These are phyloP conservation scores for Trichonephila inaurata DNA, from an alignment of 1,140 invertebrate species.

Conservation along the genomic window DNA sequence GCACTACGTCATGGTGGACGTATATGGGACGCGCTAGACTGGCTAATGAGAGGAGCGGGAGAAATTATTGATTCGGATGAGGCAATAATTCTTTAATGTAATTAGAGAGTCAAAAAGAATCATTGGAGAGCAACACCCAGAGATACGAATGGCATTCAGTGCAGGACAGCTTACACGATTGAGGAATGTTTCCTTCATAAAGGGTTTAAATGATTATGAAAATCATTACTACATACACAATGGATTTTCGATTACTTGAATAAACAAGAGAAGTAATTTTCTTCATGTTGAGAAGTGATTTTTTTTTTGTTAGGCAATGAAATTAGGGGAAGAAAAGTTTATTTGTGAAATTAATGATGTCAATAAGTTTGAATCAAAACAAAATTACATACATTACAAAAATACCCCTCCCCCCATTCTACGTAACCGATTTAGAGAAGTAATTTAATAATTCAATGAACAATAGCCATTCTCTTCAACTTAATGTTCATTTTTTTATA, in stretches of 20 bases:
- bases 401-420: too few relatives aligned
- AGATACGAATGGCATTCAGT: not conserved
- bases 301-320: too few relatives aligned
- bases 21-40: conserved; percentile 5
- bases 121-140: not conserved
- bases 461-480: too few relatives aligned
- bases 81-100: conserved; percentile 6
- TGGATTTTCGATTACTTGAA: not conserved
- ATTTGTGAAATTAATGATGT: too few relatives aligned
- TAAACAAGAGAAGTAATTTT: too few relatives aligned
- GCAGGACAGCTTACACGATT: not conserved
- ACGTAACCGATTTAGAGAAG: too few relatives aligned
- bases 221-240: not conserved
- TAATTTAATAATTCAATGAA: too few relatives aligned
- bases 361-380: too few relatives aligned
- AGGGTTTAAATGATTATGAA: not conserved
- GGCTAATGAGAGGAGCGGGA: conserved; percentile 16
- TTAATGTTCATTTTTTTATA: too few relatives aligned
- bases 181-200: not conserved
- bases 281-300: too few relatives aligned
- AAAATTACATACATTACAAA: too few relatives aligned
- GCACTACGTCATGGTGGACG: conserved; percentile 15
- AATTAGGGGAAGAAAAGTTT: too few relatives aligned
- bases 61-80: conserved; percentile 27
- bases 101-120: not conserved